Percentiles rank a stretch among this genome's conserved stretches.
These are phyloP conservation scores for Ligdia adustata DNA, from an alignment of 2,888 invertebrate genomes.

Conservation along the genomic window DNA sequence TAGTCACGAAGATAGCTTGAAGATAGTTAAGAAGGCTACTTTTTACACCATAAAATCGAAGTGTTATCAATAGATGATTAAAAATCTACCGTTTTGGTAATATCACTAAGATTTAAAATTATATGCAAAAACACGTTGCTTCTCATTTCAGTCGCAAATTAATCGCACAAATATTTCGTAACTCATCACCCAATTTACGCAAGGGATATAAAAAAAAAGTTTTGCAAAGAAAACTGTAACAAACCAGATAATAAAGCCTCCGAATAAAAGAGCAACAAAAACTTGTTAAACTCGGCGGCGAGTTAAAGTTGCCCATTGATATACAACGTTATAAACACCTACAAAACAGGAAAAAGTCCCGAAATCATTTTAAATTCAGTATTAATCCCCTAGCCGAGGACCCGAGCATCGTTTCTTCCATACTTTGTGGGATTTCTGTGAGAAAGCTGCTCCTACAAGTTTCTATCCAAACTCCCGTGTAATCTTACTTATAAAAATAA, in stretches of 20 bases:
- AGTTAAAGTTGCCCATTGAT: constrained; percentile 57
- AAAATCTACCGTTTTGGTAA: no score
- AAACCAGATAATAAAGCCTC: constrained; percentile 20
- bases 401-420: constrained; percentile 67
- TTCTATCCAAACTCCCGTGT: constrained; percentile 77
- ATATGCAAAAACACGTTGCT: not conserved
- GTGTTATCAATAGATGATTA: no score
- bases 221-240: constrained; percentile 15
- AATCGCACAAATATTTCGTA: constrained; percentile 16
- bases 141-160: not conserved
- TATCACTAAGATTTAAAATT: no score
- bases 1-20: no score
- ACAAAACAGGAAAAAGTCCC: constrained; percentile 61
- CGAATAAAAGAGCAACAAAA: constrained; percentile 38
- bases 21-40: no score
- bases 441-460: constrained; percentile 77
- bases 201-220: constrained; percentile 8
- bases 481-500: constrained; percentile 85
- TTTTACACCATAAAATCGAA: no score
- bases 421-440: constrained; percentile 77
- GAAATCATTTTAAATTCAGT: constrained; percentile 78
- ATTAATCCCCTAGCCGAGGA: constrained; percentile 75
- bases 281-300: constrained; percentile 47
- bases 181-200: constrained; percentile 11
- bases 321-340: constrained; percentile 62